A percentile compares a stretch with the other conserved stretches of the same genome.
Evolutionary conservation across 2,888 invertebrate species (phyloP).

Genomic region (Drosophila melanosoma): DNA sequence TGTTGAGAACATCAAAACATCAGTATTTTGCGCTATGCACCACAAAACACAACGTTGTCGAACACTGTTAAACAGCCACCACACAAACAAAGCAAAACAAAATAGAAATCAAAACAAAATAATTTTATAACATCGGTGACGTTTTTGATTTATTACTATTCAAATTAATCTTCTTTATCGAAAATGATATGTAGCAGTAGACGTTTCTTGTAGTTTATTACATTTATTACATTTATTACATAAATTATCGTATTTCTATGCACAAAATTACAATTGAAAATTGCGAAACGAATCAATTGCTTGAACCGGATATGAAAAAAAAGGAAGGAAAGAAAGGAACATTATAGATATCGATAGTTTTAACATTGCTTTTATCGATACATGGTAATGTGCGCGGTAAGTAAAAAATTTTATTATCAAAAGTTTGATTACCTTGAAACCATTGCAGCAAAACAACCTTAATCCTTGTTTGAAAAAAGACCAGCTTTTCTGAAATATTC

Average conservation of each 20-base stretch:
- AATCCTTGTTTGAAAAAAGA: background rate
- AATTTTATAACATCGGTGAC: slow-evolving; percentile 57
- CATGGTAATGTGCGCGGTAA: background rate
- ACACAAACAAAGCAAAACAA: slow-evolving; percentile 46
- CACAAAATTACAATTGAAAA: slow-evolving; percentile 62
- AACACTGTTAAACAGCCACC: slow-evolving; percentile 4
- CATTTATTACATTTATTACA: slow-evolving; percentile 52
- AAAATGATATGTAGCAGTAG: slow-evolving; percentile 20
- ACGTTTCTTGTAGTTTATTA: slow-evolving; percentile 53
- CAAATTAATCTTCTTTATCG: slow-evolving; percentile 1
- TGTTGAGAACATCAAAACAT: slow-evolving; percentile 31
- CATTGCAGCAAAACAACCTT: background rate
- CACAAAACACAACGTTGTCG: slow-evolving; percentile 1
- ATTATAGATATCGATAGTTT: too few species aligned
- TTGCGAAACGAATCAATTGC: slow-evolving; percentile 78
- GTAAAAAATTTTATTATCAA: background rate
- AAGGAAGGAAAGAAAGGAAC: too few species aligned
- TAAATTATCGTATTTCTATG: slow-evolving; percentile 45
- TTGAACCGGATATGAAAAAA: slow-evolving; percentile 83
- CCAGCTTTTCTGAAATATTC: background rate
- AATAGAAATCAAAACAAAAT: slow-evolving; percentile 42
- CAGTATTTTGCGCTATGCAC: slow-evolving; percentile 20
- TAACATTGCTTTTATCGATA: background rate
- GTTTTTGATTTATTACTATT: slow-evolving; percentile 20
- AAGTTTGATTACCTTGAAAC: background rate